Base-by-base conservation (phyloP, 2,888 invertebrate species). In the Tetranychus truncatus region DNA sequence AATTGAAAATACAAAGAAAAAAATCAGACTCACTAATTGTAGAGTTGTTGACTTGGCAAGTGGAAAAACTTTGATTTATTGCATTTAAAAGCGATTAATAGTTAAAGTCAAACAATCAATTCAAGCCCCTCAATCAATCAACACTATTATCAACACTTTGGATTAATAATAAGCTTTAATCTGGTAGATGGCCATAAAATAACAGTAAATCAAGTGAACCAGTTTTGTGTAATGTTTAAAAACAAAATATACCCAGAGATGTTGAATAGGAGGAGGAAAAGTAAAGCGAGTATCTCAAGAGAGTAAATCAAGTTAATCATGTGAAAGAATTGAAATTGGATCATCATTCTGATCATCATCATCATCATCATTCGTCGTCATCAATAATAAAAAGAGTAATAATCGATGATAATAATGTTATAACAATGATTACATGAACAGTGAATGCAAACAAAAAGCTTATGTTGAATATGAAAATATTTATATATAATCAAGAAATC, bases 201-300 rank as follows among this genome's bases (percentile, higher is more conserved):
- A 66, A 66, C 66, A 66, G 66, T 66, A 66, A 66, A 20, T 66
- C 66, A 66, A 66, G 66, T n/a, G n/a, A 66, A n/a, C 20, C 66
- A 66, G 20, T 20, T 66, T 66, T 66, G 66, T 66, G 34, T 34
- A 34, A 34, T 34, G 34, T 34, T 55, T 55, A 15, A 55, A 55
- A 55, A 46, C 46, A 8, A 55, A 55, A 55, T 55, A 15, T 15
- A 15, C 55, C 2, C 55, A 55, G 15, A 55, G 34, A 34, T 34
- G 34, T 34, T 34, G 34, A 55, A 55, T 15, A 55, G 55, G 9
- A 55, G 55, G 55, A 55, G 15, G 15, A 55, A 55, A 15, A 15
- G 55, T 55, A 55, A 55, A 15, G 34, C 34, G 34, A 34, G 24
- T 15, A 55, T 55, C 55, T 55, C 55, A 55, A 15, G 55, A 55